Conservation (phyloP, 2,797 vertebrate species). For the Vireo griseus region DNA sequence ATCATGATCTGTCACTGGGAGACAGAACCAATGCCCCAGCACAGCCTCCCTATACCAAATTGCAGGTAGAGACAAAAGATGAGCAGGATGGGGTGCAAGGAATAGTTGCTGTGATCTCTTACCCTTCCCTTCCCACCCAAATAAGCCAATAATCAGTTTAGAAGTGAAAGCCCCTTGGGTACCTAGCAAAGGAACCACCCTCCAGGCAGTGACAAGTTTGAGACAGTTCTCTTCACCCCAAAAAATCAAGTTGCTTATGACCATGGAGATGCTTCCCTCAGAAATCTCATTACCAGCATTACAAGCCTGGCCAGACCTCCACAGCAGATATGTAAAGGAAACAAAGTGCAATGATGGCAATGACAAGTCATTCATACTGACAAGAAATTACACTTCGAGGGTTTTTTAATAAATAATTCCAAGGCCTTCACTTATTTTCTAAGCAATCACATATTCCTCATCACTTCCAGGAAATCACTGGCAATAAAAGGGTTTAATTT, state of each 20-base stretch:
- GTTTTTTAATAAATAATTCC: background rate
- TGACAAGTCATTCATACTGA: background rate
- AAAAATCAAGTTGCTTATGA: fast-evolving
- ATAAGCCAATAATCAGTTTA: background rate
- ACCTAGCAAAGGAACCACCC: background rate
- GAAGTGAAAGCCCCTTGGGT: background rate
- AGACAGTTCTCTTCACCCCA: background rate
- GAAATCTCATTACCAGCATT: background rate
- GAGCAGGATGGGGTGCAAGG: background rate
- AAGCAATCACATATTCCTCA: background rate
- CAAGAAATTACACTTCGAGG: background rate
- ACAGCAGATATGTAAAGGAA: background rate
- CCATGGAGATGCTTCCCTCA: fast-evolving
- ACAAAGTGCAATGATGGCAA: background rate
- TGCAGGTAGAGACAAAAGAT: background rate
- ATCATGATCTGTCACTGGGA: background rate
- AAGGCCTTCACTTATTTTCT: background rate
- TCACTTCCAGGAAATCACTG: background rate
- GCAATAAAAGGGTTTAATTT: background rate
- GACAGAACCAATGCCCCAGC: background rate
- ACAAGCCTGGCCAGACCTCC: background rate
- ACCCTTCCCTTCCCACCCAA: background rate
- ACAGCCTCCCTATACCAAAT: background rate
- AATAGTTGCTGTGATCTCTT: background rate
- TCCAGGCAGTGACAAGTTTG: background rate